These are phyloP conservation scores for Prionailurus viverrinus DNA, from an alignment of 2,113 vertebrate genomes.

Conservation along the genomic window DNA sequence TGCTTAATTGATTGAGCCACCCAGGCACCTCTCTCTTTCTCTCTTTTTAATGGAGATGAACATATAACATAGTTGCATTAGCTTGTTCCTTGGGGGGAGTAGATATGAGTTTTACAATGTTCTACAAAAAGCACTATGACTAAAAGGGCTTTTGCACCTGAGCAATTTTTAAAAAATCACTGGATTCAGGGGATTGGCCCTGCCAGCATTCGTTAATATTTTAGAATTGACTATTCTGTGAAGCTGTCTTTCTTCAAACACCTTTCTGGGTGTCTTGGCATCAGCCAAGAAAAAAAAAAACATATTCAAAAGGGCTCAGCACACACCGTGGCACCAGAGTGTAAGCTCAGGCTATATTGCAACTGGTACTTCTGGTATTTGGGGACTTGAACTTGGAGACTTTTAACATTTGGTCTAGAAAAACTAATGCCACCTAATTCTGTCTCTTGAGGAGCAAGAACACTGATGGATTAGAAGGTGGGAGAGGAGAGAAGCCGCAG, in stretches of 20 bases:
- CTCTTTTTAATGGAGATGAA: not conserved
- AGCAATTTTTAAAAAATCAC: not conserved
- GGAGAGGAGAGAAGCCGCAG: not conserved
- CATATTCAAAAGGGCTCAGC: not conserved
- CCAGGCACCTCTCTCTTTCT: too few relatives aligned
- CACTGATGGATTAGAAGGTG: not conserved
- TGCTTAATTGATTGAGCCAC: too few relatives aligned
- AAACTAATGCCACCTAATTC: not conserved
- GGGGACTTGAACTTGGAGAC: not conserved
- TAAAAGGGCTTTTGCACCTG: not conserved
- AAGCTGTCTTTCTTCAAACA: not conserved
- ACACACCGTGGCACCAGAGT: not conserved
- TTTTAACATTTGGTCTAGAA: not conserved
- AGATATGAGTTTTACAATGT: not conserved
- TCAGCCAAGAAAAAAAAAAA: not conserved
- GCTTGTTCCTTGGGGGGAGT: not conserved
- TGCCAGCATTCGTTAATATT: not conserved
- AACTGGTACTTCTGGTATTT: not conserved
- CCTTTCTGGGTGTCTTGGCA: not conserved
- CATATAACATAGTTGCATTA: not conserved
- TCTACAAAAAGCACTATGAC: not conserved
- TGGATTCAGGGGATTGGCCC: not conserved
- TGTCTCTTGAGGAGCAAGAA: not conserved
- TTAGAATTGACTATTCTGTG: not conserved
- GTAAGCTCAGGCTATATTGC: not conserved